Evolutionary conservation across 2,797 vertebrate species (phyloP), one percentile per base, ranked within the genome.

Genomic region (Parotocinclus haroldoi): DNA sequence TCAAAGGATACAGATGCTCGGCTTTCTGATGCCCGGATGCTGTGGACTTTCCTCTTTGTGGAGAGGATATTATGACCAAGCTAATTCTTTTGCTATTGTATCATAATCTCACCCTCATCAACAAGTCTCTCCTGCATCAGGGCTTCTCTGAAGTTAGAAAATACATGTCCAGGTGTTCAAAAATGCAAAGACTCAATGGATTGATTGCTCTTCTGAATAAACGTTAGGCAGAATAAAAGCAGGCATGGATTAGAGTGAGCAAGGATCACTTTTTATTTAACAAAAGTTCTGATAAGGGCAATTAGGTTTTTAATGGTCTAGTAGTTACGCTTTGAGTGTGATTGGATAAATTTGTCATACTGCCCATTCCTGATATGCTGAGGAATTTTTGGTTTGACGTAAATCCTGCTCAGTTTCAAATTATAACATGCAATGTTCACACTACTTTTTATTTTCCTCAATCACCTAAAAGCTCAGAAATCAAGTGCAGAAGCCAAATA

Each of bases 1-100:
- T 86, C 83, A 87, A 85, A 88, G 79, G 71, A 14, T 4, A 46
- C 75, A 72, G 76, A 84, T 85, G 83, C 85, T 73, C 66, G 69
- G 63, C 49, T 45, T 51, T 37, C 44, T 51, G 14, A 74, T 76
- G 78, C 74, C 72, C 62, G 71, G 78, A 83, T 78, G 77, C 13
- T 45, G 36, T 65, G 65, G 72, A 75, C 51, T 12, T 68, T 79
- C 76, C 73, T 64, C 81, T 87, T 83, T 71, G 64, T 80, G 63
- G 70, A 68, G 36, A 72, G 73, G 71, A 9, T 86, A 84, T 86
- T 88, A 79, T 90, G 85, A 85, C 82, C 83, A 77, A 76, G 62
- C 76, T 78, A 77, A 78, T 76, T 75, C 63, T 67, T 71, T 77
- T 78, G 64, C 69, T 58, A 82, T 84, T 81, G 74, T 83, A 84